A percentile compares a stretch with the other conserved stretches of the same genome.
These are phyloP conservation scores for Opisthograptis luteolata DNA, from an alignment of 2,888 invertebrate species.

Conservation along the genomic window DNA sequence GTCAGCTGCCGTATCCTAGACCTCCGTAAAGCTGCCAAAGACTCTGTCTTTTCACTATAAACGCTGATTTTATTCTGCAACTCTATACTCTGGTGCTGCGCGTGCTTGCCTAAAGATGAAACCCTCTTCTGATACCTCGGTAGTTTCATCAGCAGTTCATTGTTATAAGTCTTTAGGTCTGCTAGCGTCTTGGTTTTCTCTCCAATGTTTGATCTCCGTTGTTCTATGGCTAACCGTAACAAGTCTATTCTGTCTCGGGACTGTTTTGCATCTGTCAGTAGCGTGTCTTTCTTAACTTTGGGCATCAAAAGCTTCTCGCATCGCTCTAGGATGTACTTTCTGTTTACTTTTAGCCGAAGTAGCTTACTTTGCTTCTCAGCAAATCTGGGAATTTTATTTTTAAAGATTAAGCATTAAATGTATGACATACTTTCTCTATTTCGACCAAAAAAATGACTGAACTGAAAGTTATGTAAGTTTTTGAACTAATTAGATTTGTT, in stretches of 20 bases:
- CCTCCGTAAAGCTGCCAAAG: slow-evolving; percentile 64
- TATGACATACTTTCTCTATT: not conserved
- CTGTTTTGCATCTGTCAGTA: slow-evolving; percentile 70
- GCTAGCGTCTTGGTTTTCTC: slow-evolving; percentile 57
- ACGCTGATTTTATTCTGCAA: slow-evolving; percentile 59
- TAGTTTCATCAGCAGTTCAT: slow-evolving; percentile 64
- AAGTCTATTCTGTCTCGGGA: slow-evolving; percentile 73
- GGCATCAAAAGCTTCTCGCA: slow-evolving; percentile 73
- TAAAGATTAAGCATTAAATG: too few species aligned
- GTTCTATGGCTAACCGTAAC: slow-evolving; percentile 72
- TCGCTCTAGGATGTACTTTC: slow-evolving; percentile 82
- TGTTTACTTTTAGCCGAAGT: slow-evolving; percentile 82
- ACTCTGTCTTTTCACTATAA: slow-evolving; percentile 62
- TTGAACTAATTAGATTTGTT: not conserved
- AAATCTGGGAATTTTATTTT: slow-evolving; percentile 79
- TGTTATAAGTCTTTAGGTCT: slow-evolving; percentile 61
- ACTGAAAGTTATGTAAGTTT: slow-evolving; percentile 10
- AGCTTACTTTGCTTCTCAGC: slow-evolving; percentile 86
- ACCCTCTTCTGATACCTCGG: slow-evolving; percentile 77
- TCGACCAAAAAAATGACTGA: not conserved
- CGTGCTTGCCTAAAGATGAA: slow-evolving; percentile 62
- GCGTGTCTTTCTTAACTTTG: slow-evolving; percentile 69
- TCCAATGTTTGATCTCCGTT: slow-evolving; percentile 64
- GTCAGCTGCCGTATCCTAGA: slow-evolving; percentile 73
- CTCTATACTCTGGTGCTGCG: slow-evolving; percentile 61